Base-by-base conservation (phyloP, 2,113 vertebrate species). In the Dipodomys ordii region DNA sequence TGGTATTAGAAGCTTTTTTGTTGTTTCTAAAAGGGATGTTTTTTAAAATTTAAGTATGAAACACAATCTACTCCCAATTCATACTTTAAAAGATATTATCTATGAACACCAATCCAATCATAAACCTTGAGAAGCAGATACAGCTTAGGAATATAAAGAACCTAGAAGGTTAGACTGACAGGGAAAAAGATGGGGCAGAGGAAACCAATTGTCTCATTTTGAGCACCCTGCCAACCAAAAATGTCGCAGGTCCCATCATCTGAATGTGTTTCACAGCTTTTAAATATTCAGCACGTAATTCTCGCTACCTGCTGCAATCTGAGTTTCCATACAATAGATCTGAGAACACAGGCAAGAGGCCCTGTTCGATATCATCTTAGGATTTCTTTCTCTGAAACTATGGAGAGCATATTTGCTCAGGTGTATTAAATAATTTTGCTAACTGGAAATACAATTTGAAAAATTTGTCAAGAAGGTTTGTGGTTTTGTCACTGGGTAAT, bases 21-120 rank as follows among this genome's bases (percentile, higher is more conserved):
- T 83, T 73, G 3, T 73, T 86, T 83, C 77, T 53, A 32, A 83
- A 78, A 64, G 18, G 35, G 46, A 44, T 86, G 93, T 4, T 74
- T 80, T 82, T 90, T 32, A 67, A 39, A 39, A 3, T 85, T 81
- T 84, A 90, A 90, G 79, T 67, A 78, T 49, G 53, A 76, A 84
- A 44, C 67, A 92, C 8, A 49, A 49, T 72, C 32, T 82, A 44
- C 72, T 53, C 30, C 57, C 35, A 62, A 53, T 18, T 49, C n/a
- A 62, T 39, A 67, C 30, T 65, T 81, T 77, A 72, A 60, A 53
- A 53, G 27, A 20, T 3, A 73, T 84, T 82, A 77, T 73, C n/a
- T 30, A 32, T 60, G 35, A 65, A 73, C 30, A 32, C 57, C 19
- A 30, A 16, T 49, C 10, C 71, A 89, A 9, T 22, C 23, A 30